A percentile compares a stretch with the other conserved stretches of the same genome.
phyloP scores from a whole-genome alignment of 2,888 invertebrate species.

The Chrysodeixis includens region DNA sequence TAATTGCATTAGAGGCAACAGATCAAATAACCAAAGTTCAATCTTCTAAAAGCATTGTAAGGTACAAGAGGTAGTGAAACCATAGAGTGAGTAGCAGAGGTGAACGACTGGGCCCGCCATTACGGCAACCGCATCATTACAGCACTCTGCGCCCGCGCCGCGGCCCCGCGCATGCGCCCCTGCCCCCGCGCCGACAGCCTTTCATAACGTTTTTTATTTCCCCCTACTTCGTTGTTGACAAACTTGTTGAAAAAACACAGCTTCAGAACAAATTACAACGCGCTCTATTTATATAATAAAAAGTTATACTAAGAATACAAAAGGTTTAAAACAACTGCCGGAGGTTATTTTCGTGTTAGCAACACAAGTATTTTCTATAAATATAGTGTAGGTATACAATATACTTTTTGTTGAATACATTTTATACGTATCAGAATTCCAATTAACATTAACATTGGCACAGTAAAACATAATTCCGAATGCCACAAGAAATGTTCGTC shows the following conservation, averaged over 20 bases:
- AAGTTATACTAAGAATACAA: conserved; percentile 15
- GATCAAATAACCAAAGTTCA: conserved; percentile 3
- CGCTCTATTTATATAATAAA: conserved; percentile 41
- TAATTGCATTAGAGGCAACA: not conserved
- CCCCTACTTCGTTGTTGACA: conserved; percentile 54
- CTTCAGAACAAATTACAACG: conserved; percentile 54
- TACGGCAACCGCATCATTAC: conserved; percentile 82
- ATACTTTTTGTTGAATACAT: not conserved
- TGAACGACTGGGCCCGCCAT: conserved; percentile 79
- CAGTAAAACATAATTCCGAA: not conserved
- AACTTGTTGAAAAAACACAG: conserved; percentile 52
- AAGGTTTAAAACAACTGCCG: not conserved
- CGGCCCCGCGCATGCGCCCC: conserved; percentile 45
- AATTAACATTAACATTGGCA: conserved; percentile 1
- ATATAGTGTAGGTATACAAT: not conserved
- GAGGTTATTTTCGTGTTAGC: not conserved
- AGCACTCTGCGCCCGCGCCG: conserved; percentile 33
- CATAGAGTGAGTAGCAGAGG: conserved; percentile 62
- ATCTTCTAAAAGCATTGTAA: conserved; percentile 29
- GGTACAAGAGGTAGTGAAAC: conserved; percentile 48
- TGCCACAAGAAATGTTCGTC: conserved; percentile 1
- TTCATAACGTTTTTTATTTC: conserved; percentile 59
- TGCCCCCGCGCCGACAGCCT: conserved; percentile 57
- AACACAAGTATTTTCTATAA: not conserved
- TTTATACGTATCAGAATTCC: not conserved